A percentile compares a stretch with the other conserved stretches of the same genome.
These are phyloP conservation scores for Asobara japonica DNA, from an alignment of 1,140 invertebrate species.

Conservation along the genomic window DNA sequence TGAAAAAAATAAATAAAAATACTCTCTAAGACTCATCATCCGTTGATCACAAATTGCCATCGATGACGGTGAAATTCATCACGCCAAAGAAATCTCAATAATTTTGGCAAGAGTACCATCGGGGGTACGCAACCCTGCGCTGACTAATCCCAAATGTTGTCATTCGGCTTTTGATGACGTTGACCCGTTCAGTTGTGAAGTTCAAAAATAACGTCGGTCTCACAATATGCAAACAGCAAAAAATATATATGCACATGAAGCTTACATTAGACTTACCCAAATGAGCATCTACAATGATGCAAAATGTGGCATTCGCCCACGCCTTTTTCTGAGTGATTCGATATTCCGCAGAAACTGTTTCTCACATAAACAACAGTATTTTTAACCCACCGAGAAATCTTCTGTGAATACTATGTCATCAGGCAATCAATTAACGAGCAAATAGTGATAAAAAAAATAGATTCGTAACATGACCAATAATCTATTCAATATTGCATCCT, in stretches of 20 bases:
- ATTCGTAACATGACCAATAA: too few relatives aligned
- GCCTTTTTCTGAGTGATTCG: not conserved
- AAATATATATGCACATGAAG: too few relatives aligned
- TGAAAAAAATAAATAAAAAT: not conserved
- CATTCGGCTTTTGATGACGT: not conserved
- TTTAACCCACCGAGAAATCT: not conserved
- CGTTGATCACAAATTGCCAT: not conserved
- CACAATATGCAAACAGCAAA: not conserved
- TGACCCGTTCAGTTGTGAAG: not conserved
- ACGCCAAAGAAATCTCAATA: not conserved
- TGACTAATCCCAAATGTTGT: conserved; percentile 3
- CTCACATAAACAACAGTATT: not conserved
- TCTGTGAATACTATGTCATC: not conserved
- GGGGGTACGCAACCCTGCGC: not conserved
- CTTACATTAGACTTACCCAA: too few relatives aligned
- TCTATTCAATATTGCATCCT: too few relatives aligned
- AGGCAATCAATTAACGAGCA: not conserved
- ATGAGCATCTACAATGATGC: not conserved
- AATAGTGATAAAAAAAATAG: too few relatives aligned
- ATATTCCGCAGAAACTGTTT: not conserved
- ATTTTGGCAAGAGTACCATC: not conserved
- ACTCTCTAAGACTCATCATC: not conserved
- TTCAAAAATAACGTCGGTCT: not conserved
- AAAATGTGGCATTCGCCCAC: not conserved
- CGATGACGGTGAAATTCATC: not conserved